Percentiles rank a stretch among this genome's conserved stretches.
Conservation (phyloP, 92 coral and sea anemone species). For the Phymanthus crucifer region DNA sequence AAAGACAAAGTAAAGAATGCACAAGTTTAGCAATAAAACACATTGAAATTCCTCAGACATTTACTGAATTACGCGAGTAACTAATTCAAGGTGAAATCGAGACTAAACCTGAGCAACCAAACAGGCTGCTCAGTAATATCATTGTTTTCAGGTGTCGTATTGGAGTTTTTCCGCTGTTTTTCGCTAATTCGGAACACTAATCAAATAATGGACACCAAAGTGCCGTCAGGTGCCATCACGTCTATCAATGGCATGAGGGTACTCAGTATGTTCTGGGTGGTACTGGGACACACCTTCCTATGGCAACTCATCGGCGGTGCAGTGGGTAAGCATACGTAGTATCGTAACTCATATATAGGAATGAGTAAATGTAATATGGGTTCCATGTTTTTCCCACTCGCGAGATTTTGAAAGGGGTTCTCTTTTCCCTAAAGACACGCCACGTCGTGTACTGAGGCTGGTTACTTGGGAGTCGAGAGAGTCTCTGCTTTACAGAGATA, state of each 20-base stretch:
- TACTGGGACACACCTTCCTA: slow-evolving; percentile 76
- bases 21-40: no score
- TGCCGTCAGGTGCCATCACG: slow-evolving; percentile 76
- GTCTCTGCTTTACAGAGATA: no score
- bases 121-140: neutral
- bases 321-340: slow-evolving; percentile 15
- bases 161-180: slow-evolving; percentile 71
- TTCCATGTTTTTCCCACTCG: no score
- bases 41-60: no score
- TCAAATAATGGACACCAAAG: slow-evolving; percentile 75
- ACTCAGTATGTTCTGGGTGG: slow-evolving; percentile 92
- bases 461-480: no score
- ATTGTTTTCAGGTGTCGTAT: slow-evolving; percentile 48
- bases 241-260: slow-evolving; percentile 91
- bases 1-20: no score
- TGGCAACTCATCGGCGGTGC: slow-evolving; percentile 19
- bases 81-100: no score
- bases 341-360: neutral
- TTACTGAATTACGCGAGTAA: no score
- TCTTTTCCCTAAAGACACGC: no score
- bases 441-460: no score
- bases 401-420: no score
- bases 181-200: slow-evolving; percentile 78
- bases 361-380: neutral
- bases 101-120: no score